Conservation (phyloP, 2,797 vertebrate genomes). For the Coccyzus lansbergi region DNA sequence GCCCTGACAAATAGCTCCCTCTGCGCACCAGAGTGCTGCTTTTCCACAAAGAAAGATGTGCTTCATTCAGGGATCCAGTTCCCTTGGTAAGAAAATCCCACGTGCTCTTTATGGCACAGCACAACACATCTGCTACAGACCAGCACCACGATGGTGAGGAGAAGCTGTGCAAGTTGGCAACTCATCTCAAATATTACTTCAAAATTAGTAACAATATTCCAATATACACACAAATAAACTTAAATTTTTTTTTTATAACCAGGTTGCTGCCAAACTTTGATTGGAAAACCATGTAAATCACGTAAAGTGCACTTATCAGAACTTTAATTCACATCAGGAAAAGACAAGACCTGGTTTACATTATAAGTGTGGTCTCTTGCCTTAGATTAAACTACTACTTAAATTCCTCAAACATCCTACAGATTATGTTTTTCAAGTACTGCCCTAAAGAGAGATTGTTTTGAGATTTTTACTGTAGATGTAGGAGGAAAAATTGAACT, state of each 20-base stretch:
- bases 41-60: background rate
- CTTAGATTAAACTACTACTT: background rate
- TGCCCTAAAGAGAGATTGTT: background rate
- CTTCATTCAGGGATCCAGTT: background rate
- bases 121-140: background rate
- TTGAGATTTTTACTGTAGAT: background rate
- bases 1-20: background rate
- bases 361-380: background rate
- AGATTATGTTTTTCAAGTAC: background rate
- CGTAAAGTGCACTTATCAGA: background rate
- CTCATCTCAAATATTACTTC: background rate
- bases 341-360: background rate
- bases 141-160: rapidly evolving
- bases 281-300: background rate
- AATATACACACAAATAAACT: background rate
- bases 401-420: background rate
- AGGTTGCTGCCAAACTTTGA: background rate
- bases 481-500: background rate
- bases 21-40: background rate
- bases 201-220: background rate
- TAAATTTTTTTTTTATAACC: background rate
- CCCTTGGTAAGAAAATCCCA: rapidly evolving
- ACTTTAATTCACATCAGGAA: background rate
- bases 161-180: background rate
- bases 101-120: background rate